Conservation (phyloP, 2,797 vertebrate species). For the Coilia nasus region DNA sequence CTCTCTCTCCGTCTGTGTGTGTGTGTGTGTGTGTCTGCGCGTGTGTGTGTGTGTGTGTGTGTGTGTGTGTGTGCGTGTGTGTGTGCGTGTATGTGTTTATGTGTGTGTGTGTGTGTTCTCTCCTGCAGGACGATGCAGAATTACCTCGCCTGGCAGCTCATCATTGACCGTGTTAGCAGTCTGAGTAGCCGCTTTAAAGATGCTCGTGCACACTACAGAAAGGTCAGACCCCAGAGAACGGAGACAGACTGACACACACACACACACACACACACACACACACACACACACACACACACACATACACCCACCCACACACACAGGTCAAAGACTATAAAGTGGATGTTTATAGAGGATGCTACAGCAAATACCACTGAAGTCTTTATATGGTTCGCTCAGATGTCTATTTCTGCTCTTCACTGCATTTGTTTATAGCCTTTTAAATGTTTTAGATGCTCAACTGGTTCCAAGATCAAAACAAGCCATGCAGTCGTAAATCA, state of each 20-base stretch:
- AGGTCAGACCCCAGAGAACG: slow-evolving; percentile 71
- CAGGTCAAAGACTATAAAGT: background rate
- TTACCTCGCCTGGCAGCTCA: slow-evolving; percentile 91
- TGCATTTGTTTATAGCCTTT: background rate
- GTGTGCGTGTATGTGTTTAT: background rate
- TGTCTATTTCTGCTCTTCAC: background rate
- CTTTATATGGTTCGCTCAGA: background rate
- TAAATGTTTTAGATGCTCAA: background rate
- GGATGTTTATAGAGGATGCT: background rate
- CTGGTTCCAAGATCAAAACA: background rate
- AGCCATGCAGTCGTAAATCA: background rate
- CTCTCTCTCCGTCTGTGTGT: background rate
- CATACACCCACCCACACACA: background rate
- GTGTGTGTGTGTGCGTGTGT: slow-evolving; percentile 13
- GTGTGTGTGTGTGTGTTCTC: background rate
- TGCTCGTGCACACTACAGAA: slow-evolving; percentile 85
- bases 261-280: slow-evolving; percentile 1
- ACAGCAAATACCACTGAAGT: background rate
- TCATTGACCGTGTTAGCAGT: slow-evolving; percentile 86
- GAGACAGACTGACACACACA: background rate
- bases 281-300: slow-evolving; percentile 13
- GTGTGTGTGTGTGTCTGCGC: background rate
- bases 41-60: background rate
- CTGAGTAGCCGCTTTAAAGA: slow-evolving; percentile 93
- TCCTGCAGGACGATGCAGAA: slow-evolving; percentile 90